phyloP scores from a whole-genome alignment of 2,797 vertebrate species.

The Parauchenoglanis ngamensis region DNA sequence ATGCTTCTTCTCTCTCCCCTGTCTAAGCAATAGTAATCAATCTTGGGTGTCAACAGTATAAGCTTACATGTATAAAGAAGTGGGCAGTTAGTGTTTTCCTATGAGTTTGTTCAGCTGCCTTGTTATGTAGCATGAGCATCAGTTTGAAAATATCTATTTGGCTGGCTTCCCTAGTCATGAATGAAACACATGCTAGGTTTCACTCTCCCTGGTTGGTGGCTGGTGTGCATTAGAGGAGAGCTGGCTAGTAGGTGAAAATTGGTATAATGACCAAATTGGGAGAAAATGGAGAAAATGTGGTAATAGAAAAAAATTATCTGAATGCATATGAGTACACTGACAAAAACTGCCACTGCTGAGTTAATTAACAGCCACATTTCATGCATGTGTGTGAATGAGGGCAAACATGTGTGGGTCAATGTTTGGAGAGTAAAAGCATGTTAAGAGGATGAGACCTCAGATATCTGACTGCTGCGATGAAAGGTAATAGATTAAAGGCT shows the following conservation, averaged over 20 bases:
- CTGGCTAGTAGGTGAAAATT: background rate
- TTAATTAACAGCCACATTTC: background rate
- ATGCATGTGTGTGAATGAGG: background rate
- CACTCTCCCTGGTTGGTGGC: too few relatives aligned
- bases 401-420: background rate
- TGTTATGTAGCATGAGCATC: background rate
- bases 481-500: conserved; percentile 46
- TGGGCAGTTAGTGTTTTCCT: background rate
- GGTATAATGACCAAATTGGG: background rate
- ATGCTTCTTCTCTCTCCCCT: background rate
- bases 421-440: conserved; percentile 7
- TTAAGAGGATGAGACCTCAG: background rate
- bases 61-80: background rate
- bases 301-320: background rate
- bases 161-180: background rate
- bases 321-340: background rate
- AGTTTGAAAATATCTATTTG: background rate
- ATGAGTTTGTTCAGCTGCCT: background rate
- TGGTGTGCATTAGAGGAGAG: background rate
- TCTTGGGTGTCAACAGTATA: background rate
- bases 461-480: conserved; percentile 34
- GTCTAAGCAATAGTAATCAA: background rate
- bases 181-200: background rate
- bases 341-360: background rate
- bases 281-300: background rate